Conservation (phyloP, 2,797 vertebrate species). For the Dendrocincla tyrannina region DNA sequence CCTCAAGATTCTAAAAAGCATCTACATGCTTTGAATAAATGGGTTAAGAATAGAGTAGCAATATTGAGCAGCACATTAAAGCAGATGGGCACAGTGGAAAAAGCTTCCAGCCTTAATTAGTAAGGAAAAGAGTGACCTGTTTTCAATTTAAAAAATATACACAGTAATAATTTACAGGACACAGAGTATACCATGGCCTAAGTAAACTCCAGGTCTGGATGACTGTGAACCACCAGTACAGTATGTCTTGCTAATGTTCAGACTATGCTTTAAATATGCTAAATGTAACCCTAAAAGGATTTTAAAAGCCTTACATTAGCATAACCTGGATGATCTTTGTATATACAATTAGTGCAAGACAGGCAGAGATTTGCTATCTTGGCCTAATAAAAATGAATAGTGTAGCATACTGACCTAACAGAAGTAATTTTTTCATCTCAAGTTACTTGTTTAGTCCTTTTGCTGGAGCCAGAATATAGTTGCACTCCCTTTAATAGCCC, state of each 20-base stretch:
- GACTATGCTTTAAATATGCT: constrained; percentile 43
- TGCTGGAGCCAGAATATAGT: background rate
- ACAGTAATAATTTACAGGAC: constrained; percentile 32
- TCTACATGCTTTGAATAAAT: background rate
- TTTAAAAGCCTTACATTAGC: constrained; percentile 45
- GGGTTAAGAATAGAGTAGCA: background rate
- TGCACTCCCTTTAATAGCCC: background rate
- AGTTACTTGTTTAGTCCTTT: background rate
- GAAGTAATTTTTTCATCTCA: constrained; percentile 22
- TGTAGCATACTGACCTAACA: constrained; percentile 29
- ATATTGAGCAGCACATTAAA: background rate
- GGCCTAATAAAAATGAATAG: background rate
- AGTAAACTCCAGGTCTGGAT: constrained; percentile 28
- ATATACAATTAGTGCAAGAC: background rate
- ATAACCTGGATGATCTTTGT: constrained; percentile 36
- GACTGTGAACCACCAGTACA: background rate
- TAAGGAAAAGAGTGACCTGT: constrained; percentile 34
- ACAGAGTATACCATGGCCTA: background rate
- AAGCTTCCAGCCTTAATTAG: background rate
- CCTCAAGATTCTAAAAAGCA: background rate
- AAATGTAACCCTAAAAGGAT: constrained; percentile 49
- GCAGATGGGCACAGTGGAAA: background rate
- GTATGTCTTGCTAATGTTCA: background rate
- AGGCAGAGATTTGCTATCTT: background rate
- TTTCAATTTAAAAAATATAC: constrained; percentile 15